These are phyloP conservation scores for Notothenia coriiceps DNA, from an alignment of 2,113 vertebrate genomes.

Conservation along the genomic window DNA sequence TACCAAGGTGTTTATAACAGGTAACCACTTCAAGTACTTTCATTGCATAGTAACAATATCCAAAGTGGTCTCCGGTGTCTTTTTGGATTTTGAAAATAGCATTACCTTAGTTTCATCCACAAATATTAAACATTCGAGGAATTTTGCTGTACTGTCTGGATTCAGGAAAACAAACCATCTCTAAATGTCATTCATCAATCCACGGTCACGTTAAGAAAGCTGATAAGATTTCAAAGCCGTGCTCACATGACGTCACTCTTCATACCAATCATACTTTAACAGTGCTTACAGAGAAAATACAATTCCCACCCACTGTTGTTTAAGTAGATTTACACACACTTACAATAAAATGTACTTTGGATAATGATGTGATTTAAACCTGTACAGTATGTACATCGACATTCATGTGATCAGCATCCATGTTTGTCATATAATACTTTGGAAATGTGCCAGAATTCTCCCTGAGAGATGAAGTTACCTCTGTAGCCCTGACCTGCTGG, in stretches of 20 bases:
- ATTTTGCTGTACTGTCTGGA: too few relatives aligned
- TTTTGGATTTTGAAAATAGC: too few relatives aligned
- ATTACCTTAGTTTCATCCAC: too few relatives aligned
- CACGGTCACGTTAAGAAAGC: not conserved
- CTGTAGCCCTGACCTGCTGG: not conserved
- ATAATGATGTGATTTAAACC: too few relatives aligned
- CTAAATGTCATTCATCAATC: conserved; percentile 16
- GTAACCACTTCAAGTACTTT: too few relatives aligned
- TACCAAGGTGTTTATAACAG: too few relatives aligned
- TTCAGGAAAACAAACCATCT: not conserved
- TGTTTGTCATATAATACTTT: not conserved
- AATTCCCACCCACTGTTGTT: not conserved
- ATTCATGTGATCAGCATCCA: not conserved
- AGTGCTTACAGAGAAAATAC: not conserved
- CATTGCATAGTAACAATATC: too few relatives aligned
- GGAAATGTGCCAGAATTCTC: not conserved
- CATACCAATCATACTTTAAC: conserved; percentile 48
- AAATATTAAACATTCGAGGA: too few relatives aligned
- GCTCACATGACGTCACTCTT: conserved; percentile 35
- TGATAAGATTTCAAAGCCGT: conserved; percentile 40
- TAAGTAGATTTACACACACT: not conserved
- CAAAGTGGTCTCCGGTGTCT: too few relatives aligned
- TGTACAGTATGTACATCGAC: not conserved
- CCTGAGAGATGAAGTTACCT: not conserved
- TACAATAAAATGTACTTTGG: too few relatives aligned